These are phyloP conservation scores for Biston betularia DNA, from an alignment of 2,888 invertebrate species.

Conservation along the genomic window DNA sequence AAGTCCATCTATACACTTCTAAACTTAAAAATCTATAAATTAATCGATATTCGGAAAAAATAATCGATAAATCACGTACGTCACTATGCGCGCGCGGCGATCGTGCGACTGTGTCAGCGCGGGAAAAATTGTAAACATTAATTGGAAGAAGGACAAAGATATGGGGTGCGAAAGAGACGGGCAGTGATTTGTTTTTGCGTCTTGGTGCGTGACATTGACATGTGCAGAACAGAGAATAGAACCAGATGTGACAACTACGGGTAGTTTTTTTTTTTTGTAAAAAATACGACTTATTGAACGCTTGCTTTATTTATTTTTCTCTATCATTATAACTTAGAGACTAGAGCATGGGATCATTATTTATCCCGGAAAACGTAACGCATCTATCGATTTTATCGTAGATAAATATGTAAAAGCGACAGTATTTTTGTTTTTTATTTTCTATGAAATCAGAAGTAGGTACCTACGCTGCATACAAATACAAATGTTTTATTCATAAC, in stretches of 20 bases:
- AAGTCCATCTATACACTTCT: conserved; percentile 41
- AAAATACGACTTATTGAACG: too few relatives aligned
- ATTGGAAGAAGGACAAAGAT: conserved; percentile 54
- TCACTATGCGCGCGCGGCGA: conserved; percentile 61
- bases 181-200: conserved; percentile 57
- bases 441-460: too few relatives aligned
- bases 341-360: too few relatives aligned
- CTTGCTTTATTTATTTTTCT: too few relatives aligned
- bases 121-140: conserved; percentile 74
- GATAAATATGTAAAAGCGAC: too few relatives aligned
- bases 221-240: conserved; percentile 51
- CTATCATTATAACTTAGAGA: too few relatives aligned
- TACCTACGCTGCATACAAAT: too few relatives aligned
- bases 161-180: conserved; percentile 57
- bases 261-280: not conserved
- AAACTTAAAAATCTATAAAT: conserved; percentile 38
- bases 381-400: too few relatives aligned
- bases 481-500: too few relatives aligned
- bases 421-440: too few relatives aligned
- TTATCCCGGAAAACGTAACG: too few relatives aligned
- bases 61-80: conserved; percentile 51
- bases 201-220: conserved; percentile 40
- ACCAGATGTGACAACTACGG: conserved; percentile 21
- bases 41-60: conserved; percentile 39
- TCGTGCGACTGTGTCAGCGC: conserved; percentile 58